phyloP scores from a whole-genome alignment of 2,888 invertebrate genomes.

The Hyposoter didymator region DNA sequence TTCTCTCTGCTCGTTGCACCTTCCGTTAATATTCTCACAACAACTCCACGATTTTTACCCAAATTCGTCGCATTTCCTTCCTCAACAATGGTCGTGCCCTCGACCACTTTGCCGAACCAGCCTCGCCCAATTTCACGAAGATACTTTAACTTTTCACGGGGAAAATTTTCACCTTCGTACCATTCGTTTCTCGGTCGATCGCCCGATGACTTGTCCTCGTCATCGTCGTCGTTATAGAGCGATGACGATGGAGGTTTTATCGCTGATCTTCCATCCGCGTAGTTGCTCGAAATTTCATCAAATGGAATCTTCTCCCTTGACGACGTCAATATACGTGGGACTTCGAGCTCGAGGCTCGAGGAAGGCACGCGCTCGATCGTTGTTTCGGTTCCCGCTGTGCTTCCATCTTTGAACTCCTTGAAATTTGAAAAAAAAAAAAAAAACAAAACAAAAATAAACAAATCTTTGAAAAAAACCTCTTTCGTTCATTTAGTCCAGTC shows the following conservation, averaged over 20 bases:
- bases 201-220: slow-evolving; percentile 72
- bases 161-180: slow-evolving; percentile 84
- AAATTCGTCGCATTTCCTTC: slow-evolving; percentile 36
- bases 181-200: slow-evolving; percentile 78
- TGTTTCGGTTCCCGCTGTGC: slow-evolving; percentile 76
- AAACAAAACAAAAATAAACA: neutral
- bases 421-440: slow-evolving; percentile 60
- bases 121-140: slow-evolving; percentile 92
- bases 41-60: slow-evolving; percentile 76
- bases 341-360: slow-evolving; percentile 79
- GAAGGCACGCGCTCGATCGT: slow-evolving; percentile 76
- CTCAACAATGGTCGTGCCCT: slow-evolving; percentile 88
- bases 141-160: slow-evolving; percentile 91
- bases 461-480: neutral
- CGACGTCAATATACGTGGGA: slow-evolving; percentile 72
- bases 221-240: slow-evolving; percentile 64
- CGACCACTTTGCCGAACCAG: slow-evolving; percentile 95
- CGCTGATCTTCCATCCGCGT: slow-evolving; percentile 66
- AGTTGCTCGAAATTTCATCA: slow-evolving; percentile 80
- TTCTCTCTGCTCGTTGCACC: slow-evolving; percentile 91
- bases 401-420: slow-evolving; percentile 82
- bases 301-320: slow-evolving; percentile 78
- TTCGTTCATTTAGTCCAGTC: too few species aligned
- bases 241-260: slow-evolving; percentile 78
- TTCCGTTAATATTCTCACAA: slow-evolving; percentile 91